A percentile compares a stretch with the other conserved stretches of the same genome.
Evolutionary conservation across 2,888 invertebrate species (phyloP).

Genomic region (Tenthredo notha): DNA sequence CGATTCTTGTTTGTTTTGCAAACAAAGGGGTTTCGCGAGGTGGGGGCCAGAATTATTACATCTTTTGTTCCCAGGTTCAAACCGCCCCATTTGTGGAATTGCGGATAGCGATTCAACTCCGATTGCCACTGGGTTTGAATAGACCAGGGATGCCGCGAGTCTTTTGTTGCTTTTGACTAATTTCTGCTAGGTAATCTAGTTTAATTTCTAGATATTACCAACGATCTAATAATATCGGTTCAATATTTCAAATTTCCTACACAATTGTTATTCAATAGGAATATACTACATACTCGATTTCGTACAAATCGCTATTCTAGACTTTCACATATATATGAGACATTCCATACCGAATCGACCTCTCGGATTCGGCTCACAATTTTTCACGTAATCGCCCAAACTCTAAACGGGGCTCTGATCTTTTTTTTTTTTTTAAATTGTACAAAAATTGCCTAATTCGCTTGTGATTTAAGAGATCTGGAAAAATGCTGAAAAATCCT

Average conservation of each 20-base stretch:
- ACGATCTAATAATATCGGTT: conserved; percentile 24
- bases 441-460: no score
- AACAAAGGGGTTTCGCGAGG: conserved; percentile 71
- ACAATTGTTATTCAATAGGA: not conserved
- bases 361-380: no score
- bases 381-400: no score
- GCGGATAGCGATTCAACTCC: conserved; percentile 75
- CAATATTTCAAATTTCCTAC: not conserved
- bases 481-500: no score
- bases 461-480: no score
- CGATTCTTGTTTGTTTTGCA: conserved; percentile 78
- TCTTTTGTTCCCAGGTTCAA: conserved; percentile 76
- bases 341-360: no score
- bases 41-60: conserved; percentile 76
- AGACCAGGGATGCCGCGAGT: conserved; percentile 61
- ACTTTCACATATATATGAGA: not conserved
- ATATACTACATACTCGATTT: not conserved
- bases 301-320: not conserved
- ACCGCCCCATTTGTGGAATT: conserved; percentile 77
- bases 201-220: conserved; percentile 62
- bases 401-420: no score
- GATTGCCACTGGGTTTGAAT: conserved; percentile 68
- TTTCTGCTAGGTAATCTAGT: conserved; percentile 72
- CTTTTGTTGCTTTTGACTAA: conserved; percentile 76
- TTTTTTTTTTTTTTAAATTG: no score